Percentiles rank a stretch among this genome's conserved stretches.
These are phyloP conservation scores for Pollimyrus isidori DNA, from an alignment of 2,113 vertebrate genomes.

Conservation along the genomic window DNA sequence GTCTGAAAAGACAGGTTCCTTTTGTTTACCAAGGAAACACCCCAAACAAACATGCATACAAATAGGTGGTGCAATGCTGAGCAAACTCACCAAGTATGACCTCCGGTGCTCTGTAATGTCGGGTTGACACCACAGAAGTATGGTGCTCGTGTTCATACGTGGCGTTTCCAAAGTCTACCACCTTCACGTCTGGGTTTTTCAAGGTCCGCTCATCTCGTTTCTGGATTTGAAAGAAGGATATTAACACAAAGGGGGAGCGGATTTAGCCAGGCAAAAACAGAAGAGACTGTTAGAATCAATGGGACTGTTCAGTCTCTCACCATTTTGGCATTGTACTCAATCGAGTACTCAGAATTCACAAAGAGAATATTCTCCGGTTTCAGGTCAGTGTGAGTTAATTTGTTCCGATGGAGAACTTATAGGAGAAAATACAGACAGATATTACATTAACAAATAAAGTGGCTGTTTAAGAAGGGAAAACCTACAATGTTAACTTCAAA, in stretches of 20 bases:
- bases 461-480: not conserved
- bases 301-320: constrained; percentile 49
- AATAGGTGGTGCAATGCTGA: not conserved
- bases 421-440: constrained; percentile 28
- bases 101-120: constrained; percentile 92
- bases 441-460: not conserved
- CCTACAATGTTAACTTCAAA: not conserved
- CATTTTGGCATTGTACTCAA: constrained; percentile 82
- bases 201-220: constrained; percentile 82
- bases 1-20: constrained; percentile 52
- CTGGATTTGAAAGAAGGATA: constrained; percentile 49
- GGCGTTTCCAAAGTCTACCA: constrained; percentile 93
- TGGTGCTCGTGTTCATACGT: constrained; percentile 94
- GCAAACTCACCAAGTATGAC: constrained; percentile 79
- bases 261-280: not conserved
- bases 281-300: not conserved
- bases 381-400: constrained; percentile 91
- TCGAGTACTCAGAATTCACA: constrained; percentile 80
- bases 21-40: constrained; percentile 9
- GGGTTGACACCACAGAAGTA: constrained; percentile 88
- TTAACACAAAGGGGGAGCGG: not conserved
- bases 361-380: constrained; percentile 98
- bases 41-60: not conserved
- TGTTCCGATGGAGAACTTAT: constrained; percentile 86
- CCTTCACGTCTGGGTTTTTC: constrained; percentile 82